Conservation (phyloP, 1,140 invertebrate genomes). For the Zophobas morio region DNA sequence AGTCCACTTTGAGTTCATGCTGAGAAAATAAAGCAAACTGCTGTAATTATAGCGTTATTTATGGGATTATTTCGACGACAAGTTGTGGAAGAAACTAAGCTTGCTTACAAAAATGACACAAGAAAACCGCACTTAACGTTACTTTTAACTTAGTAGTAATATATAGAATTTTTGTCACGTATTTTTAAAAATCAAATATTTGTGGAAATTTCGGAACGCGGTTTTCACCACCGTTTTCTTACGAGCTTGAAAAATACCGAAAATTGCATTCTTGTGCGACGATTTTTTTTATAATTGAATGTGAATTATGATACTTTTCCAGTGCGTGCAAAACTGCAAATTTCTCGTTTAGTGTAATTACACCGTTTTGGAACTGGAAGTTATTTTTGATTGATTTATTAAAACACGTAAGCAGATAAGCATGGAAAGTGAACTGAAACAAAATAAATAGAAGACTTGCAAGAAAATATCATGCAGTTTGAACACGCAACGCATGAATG, state of each 20-base stretch:
- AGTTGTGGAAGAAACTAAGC: conserved; percentile 19
- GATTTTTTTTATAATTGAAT: no score
- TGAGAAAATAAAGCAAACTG: conserved; percentile 37
- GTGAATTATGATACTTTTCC: no score
- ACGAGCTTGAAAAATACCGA: no score
- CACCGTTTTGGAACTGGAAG: neutral
- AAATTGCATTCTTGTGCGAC: no score
- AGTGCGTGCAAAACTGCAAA: no score
- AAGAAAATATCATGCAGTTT: conserved; percentile 46
- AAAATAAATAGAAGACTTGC: conserved; percentile 47
- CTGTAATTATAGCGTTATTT: conserved; percentile 31
- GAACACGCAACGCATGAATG: conserved; percentile 47
- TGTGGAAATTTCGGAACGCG: no score
- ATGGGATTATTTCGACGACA: conserved; percentile 34
- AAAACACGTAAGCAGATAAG: conserved; percentile 23
- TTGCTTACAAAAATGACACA: neutral
- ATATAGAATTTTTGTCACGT: no score
- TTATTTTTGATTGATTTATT: conserved; percentile 29
- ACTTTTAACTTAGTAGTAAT: no score
- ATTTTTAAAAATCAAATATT: no score
- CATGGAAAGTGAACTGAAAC: conserved; percentile 43
- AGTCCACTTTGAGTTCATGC: conserved; percentile 24
- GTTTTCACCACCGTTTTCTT: no score
- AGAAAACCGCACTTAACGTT: no score
- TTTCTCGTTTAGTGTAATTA: neutral